Evolutionary conservation across 64 coral and sea anemone genomes (phyloP), one percentile per base, ranked within the genome.

Genomic region (Pocillopora damicornis): DNA sequence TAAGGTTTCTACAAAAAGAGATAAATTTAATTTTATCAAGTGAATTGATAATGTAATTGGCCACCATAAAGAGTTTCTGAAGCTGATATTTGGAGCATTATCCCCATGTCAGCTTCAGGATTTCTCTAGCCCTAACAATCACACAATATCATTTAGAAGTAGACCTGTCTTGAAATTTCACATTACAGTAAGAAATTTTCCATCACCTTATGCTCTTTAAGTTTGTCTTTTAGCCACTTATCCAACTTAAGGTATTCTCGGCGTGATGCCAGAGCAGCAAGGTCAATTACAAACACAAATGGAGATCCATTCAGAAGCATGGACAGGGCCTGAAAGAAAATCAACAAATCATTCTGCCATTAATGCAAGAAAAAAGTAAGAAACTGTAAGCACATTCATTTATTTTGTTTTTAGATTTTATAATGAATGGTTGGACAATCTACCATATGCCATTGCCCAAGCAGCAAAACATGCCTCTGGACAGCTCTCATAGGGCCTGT

Each of bases 221-320:
- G 78, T 68, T 99, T 99, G 78, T 99, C 97, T 73, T 93, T 99
- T 65, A 99, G 79, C 97, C 97, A 99, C 67, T 99, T 99, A 68
- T 99, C 97, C 36, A 99, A 79, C 83, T 99, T 99, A 1, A 99
- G 86, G 66, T 99, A 99, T 84, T 99, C 97, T 36, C 97, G 93
- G 61, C 97, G 87, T 66, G 97, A 99, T 17, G 97, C 97, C 75
- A 99, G 83, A 13, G 97, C 97, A 36, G 97, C 97, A 75, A 99
- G 86, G 79, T 99, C 97, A 92, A 99, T 99, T 17, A 99, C 97
- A 92, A 99, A 99, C 26, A 88, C 83, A 83, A 99, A 92, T 38
- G 97, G 89, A 68, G 91, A 89, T 18, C 88, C 93, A 92, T 93
- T 95, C 0, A 99, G 62, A 16, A 99, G 73, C 78, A 99, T 94